These are phyloP conservation scores for Grus americana DNA, from an alignment of 2,113 vertebrate species.

Conservation along the genomic window DNA sequence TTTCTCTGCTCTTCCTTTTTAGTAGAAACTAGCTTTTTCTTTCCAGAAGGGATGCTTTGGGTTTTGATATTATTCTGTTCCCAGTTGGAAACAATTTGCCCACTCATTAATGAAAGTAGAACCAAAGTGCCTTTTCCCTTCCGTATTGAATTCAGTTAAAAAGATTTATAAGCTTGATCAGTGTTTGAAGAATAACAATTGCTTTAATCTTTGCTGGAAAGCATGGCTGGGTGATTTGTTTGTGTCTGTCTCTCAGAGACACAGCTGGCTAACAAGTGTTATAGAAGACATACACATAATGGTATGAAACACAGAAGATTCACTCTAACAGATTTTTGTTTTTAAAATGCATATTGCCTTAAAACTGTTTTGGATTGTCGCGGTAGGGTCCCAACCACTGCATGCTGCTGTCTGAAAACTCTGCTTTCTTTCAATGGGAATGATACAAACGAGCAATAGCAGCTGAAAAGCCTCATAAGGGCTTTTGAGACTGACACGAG, in stretches of 20 bases:
- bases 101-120: background rate
- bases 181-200: constrained; percentile 13
- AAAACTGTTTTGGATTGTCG: background rate
- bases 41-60: background rate
- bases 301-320: background rate
- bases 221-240: background rate
- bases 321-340: background rate
- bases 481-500: background rate
- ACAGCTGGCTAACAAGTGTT: background rate
- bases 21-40: background rate
- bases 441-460: background rate
- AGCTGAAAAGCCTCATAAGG: background rate
- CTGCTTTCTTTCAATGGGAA: background rate
- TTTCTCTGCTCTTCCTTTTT: background rate
- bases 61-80: background rate
- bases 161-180: constrained; percentile 15
- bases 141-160: background rate
- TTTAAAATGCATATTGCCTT: background rate
- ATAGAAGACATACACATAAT: background rate
- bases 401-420: background rate
- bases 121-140: background rate
- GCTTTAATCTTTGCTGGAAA: constrained; percentile 35
- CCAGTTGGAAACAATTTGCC: background rate
- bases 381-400: background rate
- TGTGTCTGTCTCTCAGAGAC: background rate